Evolutionary conservation across 2,113 vertebrate species (phyloP).

Genomic region (Corythaixoides concolor): DNA sequence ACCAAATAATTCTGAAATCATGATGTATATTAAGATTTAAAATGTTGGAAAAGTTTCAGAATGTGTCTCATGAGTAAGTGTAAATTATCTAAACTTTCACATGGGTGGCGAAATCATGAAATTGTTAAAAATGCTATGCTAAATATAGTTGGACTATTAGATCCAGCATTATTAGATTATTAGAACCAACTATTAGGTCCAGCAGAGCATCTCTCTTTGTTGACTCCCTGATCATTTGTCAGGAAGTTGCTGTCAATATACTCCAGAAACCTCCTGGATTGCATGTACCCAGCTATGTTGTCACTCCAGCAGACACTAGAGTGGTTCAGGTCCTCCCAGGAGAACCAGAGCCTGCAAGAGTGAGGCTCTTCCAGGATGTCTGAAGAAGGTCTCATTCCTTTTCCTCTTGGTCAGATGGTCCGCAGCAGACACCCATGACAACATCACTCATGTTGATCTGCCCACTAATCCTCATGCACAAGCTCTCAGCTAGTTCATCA

Average conservation of each 20-base stretch:
- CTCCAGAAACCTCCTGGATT: neutral
- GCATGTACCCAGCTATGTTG: neutral
- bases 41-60: neutral
- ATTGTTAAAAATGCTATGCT: neutral
- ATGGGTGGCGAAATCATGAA: neutral
- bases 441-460: neutral
- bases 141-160: neutral
- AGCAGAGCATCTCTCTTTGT: neutral
- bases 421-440: neutral
- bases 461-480: neutral
- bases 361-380: neutral
- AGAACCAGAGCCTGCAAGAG: neutral
- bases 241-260: neutral
- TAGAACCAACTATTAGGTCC: neutral
- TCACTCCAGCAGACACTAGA: neutral
- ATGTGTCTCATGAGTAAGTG: neutral
- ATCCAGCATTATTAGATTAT: neutral
- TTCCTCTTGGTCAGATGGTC: neutral
- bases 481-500: neutral
- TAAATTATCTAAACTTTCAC: neutral
- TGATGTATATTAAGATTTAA: neutral
- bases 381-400: neutral
- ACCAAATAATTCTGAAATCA: neutral
- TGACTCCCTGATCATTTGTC: neutral
- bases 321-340: neutral